These are phyloP conservation scores for Rhynchopsitta pachyrhyncha DNA, from an alignment of 2,113 vertebrate genomes.

Conservation along the genomic window DNA sequence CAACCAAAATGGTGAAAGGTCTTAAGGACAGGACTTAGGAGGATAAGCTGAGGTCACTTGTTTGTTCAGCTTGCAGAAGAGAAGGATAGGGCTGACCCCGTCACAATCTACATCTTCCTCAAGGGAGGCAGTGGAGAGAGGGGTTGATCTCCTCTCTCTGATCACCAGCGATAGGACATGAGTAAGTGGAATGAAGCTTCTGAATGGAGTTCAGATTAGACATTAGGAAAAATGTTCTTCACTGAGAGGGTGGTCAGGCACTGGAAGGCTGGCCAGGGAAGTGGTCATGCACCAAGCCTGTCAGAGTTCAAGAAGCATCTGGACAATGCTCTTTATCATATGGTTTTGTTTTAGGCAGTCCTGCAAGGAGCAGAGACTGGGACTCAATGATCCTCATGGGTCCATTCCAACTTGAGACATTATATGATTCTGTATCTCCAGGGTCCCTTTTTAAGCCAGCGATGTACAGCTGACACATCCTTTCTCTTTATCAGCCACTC, in stretches of 20 bases:
- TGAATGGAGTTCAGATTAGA: not conserved
- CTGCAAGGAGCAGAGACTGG: not conserved
- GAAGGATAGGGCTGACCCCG: not conserved
- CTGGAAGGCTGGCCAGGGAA: not conserved
- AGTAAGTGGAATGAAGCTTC: not conserved
- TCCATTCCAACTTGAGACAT: not conserved
- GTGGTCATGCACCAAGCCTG: not conserved
- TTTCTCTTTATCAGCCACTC: not conserved
- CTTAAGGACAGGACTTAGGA: not conserved
- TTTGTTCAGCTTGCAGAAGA: not conserved
- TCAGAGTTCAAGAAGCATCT: not conserved
- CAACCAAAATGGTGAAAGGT: not conserved
- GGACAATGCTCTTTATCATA: not conserved
- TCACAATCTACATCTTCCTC: not conserved
- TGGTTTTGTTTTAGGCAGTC: not conserved
- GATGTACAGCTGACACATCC: not conserved
- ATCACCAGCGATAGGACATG: accelerated
- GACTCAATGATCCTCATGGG: not conserved
- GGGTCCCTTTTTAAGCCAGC: not conserved
- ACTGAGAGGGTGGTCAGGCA: not conserved
- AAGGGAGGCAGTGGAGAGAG: accelerated
- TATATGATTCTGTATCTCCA: not conserved
- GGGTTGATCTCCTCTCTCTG: not conserved
- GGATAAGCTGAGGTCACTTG: not conserved
- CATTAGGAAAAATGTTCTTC: not conserved